phyloP scores from a whole-genome alignment of 1,140 invertebrate species.

The Aphaenogaster floridana region DNA sequence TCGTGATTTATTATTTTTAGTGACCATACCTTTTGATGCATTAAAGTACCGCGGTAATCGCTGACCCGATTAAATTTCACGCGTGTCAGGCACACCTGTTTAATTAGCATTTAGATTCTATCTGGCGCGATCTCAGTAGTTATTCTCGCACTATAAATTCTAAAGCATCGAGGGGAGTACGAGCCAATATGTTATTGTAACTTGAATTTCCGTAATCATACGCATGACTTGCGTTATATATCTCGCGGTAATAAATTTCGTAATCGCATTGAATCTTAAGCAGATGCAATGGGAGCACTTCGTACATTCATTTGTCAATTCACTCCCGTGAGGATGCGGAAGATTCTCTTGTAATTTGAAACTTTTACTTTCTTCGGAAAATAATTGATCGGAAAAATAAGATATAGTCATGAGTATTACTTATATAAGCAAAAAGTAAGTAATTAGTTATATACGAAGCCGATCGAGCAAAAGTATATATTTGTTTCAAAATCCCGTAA shows the following conservation, averaged over 20 bases:
- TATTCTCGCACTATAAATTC: constrained; percentile 65
- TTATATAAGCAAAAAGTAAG: not conserved
- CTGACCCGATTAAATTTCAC: constrained; percentile 70
- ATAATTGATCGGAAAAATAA: not conserved
- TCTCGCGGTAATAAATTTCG: constrained; percentile 53
- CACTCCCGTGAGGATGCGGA: not conserved
- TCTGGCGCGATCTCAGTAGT: constrained; percentile 53
- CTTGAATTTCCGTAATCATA: constrained; percentile 64
- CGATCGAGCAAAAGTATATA: not conserved
- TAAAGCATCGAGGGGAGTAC: constrained; percentile 42
- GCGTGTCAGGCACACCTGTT: constrained; percentile 66
- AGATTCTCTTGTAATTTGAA: not conserved
- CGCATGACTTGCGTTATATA: constrained; percentile 58
- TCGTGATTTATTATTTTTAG: constrained; percentile 63
- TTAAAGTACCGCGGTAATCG: constrained; percentile 61
- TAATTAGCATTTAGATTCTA: constrained; percentile 68
- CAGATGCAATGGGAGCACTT: constrained; percentile 56
- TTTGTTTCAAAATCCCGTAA: not conserved
- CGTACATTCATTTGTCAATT: constrained; percentile 30
- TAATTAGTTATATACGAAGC: not conserved
- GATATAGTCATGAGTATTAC: not conserved
- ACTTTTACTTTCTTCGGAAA: not conserved
- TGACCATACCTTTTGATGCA: constrained; percentile 26
- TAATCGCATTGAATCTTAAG: constrained; percentile 50
- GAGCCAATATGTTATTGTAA: constrained; percentile 65